Conservation (phyloP, 2,888 invertebrate species). For the Elaeidobius kamerunicus region DNA sequence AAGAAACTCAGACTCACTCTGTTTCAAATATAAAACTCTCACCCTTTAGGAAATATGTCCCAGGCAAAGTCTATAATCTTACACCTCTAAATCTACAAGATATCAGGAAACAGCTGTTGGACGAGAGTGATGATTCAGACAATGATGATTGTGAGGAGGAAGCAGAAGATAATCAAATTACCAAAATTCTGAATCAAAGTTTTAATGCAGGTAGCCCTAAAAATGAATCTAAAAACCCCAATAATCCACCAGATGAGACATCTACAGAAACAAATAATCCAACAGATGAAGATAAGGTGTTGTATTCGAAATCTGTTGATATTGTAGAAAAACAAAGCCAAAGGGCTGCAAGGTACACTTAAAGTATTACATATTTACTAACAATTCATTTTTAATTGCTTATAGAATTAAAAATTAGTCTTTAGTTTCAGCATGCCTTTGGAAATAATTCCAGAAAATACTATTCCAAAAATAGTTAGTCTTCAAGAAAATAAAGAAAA, state of each 20-base stretch:
- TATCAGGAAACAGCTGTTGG: constrained; percentile 17
- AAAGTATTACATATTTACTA: no score
- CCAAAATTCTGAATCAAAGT: constrained; percentile 5
- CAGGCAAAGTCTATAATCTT: constrained; percentile 15
- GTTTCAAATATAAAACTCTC: neutral
- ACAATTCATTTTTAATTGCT: no score
- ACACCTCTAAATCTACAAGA: constrained; percentile 16
- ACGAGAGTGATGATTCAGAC: constrained; percentile 7
- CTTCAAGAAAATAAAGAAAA: constrained; percentile 30
- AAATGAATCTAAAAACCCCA: no score
- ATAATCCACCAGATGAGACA: no score
- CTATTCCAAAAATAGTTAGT: no score
- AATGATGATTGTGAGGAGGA: no score
- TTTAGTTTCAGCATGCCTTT: constrained; percentile 3
- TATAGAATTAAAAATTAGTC: neutral
- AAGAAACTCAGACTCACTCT: neutral
- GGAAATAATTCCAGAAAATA: constrained; percentile 10
- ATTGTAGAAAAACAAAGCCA: neutral
- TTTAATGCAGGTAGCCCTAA: constrained; percentile 2
- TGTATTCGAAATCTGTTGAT: neutral
- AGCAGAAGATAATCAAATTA: constrained; percentile 12
- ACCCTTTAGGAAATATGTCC: constrained; percentile 14
- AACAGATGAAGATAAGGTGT: no score
- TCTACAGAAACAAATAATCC: no score
- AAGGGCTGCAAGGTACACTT: no score